Evolutionary conservation across 2,113 vertebrate species (phyloP), one percentile per base, ranked within the genome.

Genomic region (Thinocorus orbignyianus): DNA sequence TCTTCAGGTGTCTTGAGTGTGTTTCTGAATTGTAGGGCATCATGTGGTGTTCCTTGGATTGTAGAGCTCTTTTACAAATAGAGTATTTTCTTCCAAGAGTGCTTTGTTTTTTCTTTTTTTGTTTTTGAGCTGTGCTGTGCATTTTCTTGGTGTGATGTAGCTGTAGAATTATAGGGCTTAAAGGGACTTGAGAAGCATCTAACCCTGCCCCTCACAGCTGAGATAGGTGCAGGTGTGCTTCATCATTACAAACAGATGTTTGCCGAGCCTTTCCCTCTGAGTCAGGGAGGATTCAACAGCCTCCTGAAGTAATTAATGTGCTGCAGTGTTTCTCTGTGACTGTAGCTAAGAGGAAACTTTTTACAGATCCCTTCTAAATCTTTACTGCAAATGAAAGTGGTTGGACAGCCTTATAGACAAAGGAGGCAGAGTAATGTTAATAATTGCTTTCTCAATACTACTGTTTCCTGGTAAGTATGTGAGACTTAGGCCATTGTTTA

Each of bases 71-170:
- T 30, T 42, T 60, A 31, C 13, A 62, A 39, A 42, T 4, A 4
- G 7, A 2, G 0, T 5, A 4, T 35, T 72, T 52, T 6, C 17
- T 82, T 58, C 78, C 7, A 9, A 9, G 17, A 31, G 10, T 25
- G 2, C 30, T 76, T 39, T 66, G 37, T 46, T 39, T 17, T 18
- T 79, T 64, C 12, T 1, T 25, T 0, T 16, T 41, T 17, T 24
- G 48, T 44, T 42, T 28, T 8, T 52, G 65, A 37, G 2, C 4
- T 17, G 1, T 41, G 2, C 3, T 61, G 39, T 66, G 7, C 0
- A 0, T 61, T 31, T 33, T n/a, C 58, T 35, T 81, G 7, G 10
- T 92, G 57, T n/a, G 26, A 17, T 61, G 7, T 48, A 33, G 11
- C 8, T 88, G 42, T 70, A 33, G 46, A 11, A 33, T 69, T 72